Conservation (phyloP, 1,140 invertebrate genomes). For the Aphelenchoides besseyi region DNA sequence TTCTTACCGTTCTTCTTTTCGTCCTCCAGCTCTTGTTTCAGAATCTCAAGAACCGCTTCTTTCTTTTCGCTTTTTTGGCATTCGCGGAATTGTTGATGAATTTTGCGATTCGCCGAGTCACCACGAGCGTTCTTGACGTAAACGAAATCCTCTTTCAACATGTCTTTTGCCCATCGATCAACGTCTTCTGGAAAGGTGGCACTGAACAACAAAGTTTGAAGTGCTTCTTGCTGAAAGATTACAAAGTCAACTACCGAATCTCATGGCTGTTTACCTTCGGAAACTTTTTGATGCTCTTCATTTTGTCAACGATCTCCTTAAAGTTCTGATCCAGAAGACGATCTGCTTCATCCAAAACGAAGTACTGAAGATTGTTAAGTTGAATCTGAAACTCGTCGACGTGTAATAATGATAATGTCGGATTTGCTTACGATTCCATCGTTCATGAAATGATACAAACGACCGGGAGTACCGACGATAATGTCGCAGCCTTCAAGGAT, state of each 20-base stretch:
- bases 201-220: constrained; percentile 68
- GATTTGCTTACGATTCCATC: constrained; percentile 64
- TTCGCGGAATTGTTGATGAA: constrained; percentile 77
- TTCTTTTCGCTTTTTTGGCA: constrained; percentile 74
- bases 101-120: constrained; percentile 80
- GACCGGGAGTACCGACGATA: constrained; percentile 86
- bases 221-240: constrained; percentile 54
- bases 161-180: constrained; percentile 37
- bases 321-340: constrained; percentile 70
- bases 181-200: constrained; percentile 67
- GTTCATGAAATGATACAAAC: constrained; percentile 79
- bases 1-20: too few species aligned
- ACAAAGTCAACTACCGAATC: constrained; percentile 25
- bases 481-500: constrained; percentile 73
- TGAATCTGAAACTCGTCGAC: constrained; percentile 58
- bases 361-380: constrained; percentile 73
- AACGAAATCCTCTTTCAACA: constrained; percentile 9
- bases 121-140: neutral
- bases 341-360: constrained; percentile 92
- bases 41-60: neutral
- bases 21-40: neutral
- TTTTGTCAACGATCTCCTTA: neutral
- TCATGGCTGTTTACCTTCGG: too few species aligned
- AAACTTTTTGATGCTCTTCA: neutral
- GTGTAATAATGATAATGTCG: neutral